Conservation (phyloP, 2,113 vertebrate species). For the Salminus brasiliensis region DNA sequence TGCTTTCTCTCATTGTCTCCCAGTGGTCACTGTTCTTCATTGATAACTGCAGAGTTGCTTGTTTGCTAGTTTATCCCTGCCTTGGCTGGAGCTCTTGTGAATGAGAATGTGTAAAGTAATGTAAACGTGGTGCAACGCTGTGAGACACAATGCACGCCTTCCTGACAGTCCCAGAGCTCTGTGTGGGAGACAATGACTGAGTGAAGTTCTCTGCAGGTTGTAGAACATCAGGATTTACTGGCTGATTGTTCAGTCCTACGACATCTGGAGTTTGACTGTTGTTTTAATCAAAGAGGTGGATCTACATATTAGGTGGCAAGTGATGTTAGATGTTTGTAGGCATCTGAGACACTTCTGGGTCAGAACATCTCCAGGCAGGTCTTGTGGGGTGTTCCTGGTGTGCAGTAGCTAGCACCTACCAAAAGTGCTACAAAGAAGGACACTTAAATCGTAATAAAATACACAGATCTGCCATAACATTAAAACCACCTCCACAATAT, state of each 20-base stretch:
- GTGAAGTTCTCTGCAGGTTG: slow-evolving; percentile 1
- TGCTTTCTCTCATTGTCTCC: slow-evolving; percentile 54
- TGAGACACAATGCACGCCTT: neutral
- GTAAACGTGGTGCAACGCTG: neutral
- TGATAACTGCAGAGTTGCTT: slow-evolving; percentile 62
- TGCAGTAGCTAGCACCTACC: too few species aligned
- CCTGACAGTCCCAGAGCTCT: slow-evolving; percentile 45
- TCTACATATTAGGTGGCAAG: too few species aligned
- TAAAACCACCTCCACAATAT: too few species aligned
- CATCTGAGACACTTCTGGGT: too few species aligned
- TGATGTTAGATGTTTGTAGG: too few species aligned
- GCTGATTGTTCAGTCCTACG: neutral
- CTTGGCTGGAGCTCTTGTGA: slow-evolving; percentile 54
- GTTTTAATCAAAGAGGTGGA: too few species aligned
- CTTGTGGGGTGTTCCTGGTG: too few species aligned
- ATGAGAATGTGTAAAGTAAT: neutral
- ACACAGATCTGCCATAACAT: too few species aligned
- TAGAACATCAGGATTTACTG: neutral
- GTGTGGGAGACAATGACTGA: slow-evolving; percentile 54
- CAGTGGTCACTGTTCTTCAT: slow-evolving; percentile 66
- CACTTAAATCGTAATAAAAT: too few species aligned
- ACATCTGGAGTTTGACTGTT: too few species aligned
- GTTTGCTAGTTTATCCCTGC: slow-evolving; percentile 52
- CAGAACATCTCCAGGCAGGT: too few species aligned
- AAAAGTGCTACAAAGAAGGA: too few species aligned